Base-by-base conservation (phyloP, 2,113 vertebrate species). In the Ammodytes dubius region DNA sequence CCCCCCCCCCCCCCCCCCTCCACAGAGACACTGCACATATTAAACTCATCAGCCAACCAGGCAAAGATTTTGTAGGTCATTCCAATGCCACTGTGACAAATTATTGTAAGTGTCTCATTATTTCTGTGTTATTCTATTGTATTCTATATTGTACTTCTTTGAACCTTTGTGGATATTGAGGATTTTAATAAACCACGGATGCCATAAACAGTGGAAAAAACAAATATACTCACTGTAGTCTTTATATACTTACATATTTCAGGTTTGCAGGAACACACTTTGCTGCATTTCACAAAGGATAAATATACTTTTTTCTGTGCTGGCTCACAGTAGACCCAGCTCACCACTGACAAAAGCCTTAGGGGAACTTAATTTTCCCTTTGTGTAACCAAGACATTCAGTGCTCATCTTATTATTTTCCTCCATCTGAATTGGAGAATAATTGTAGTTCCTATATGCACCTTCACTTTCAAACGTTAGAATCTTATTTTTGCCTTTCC, bases 241-340 rank as follows among this genome's bases (percentile, higher is more conserved):
- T 27, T 12, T 50, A 19, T 56, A 4, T 17, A n/a, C 53, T 9
- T 12, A 5, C 8, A 6, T 19, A 56, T 56, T 73, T 74, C 57
- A 46, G 17, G 27, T 70, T 52, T 58, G 12, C 56, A 64, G 37
- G 19, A 57, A 47, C 49, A 15, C 43, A 57, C 15, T 10, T 42
- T 67, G 12, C 40, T 56, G 14, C 14, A 43, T 73, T 68, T 40
- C 10, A 4, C 59, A 17, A 2, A 43, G 45, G 53, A 10, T 46
- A 59, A 68, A 70, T 70, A 45, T 39, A 19, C 42, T 81, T 74
- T 81, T 74, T 73, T 77, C 42, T 77, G 35, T 63, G 60, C 58
- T 52, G 40, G 61, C 53, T 17, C 10, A n/a, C 12, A 58, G 35
- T 67, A 63, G 59, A 70, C 60, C 59, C 37, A 10, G 65, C 45